phyloP scores from a whole-genome alignment of 1,140 invertebrate species.

The Atta colombica region DNA sequence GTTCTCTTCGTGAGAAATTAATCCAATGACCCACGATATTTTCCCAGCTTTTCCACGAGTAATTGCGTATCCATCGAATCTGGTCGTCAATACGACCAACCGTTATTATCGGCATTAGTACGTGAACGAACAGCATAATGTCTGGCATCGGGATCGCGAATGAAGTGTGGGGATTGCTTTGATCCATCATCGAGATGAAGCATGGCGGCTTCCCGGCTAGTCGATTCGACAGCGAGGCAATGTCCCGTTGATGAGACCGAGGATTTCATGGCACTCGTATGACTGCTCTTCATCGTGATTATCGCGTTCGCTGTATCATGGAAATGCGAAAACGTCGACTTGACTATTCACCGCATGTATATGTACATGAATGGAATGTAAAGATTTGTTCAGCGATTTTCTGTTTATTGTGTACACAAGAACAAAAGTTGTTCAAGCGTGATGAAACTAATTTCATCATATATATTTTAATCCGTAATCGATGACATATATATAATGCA shows the following conservation, averaged over 20 bases:
- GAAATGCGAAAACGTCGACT: slow-evolving; percentile 34
- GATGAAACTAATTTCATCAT: not conserved
- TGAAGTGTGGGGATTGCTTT: slow-evolving; percentile 66
- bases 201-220: not conserved
- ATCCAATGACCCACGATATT: slow-evolving; percentile 42
- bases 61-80: slow-evolving; percentile 53
- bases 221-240: slow-evolving; percentile 48
- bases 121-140: slow-evolving; percentile 47
- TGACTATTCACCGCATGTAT: not conserved
- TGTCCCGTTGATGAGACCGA: slow-evolving; percentile 27
- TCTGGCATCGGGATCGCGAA: slow-evolving; percentile 46
- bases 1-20: slow-evolving; percentile 39
- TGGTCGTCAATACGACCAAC: slow-evolving; percentile 16
- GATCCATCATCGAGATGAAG: slow-evolving; percentile 65
- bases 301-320: slow-evolving; percentile 13
- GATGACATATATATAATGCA: not conserved
- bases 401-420: not conserved
- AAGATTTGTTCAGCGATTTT: not conserved
- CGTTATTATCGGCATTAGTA: slow-evolving; percentile 55
- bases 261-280: slow-evolving; percentile 55
- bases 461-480: not conserved
- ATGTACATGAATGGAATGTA: not conserved
- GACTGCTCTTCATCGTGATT: slow-evolving; percentile 56
- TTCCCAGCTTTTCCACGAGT: slow-evolving; percentile 44
- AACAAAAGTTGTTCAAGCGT: not conserved